Evolutionary conservation across 2,797 vertebrate species (phyloP), one percentile per base, ranked within the genome.

Genomic region (Galagoides demidoff): DNA sequence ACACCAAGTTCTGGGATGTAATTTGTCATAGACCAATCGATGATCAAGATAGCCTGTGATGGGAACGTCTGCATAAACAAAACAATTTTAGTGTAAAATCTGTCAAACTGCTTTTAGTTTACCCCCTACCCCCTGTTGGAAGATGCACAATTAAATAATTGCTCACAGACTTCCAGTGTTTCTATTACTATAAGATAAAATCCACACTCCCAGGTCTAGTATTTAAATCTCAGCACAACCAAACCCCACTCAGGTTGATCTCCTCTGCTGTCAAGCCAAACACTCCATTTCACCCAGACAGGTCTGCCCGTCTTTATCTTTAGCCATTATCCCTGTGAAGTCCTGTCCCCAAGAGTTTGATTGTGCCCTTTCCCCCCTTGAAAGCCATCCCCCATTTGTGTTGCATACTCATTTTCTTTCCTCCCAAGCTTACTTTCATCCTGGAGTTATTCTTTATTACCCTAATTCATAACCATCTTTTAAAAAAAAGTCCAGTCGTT

Each of bases 131-230:
- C 37, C 2, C n/a, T 83, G 3, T n/a, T n/a, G 31, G 57, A 57
- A 94, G 63, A 95, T 37, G 14, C 88, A 95, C 85, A 91, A 20
- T 34, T 84, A 71, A 85, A 49, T 79, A 92, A 78, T 16, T 85
- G 13, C n/a, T 83, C 25, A 70, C 11, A 45, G 66, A 57, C 5
- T 55, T 88, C 1, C 31, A 79, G 8, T 76, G 39, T 76, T 92
- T 83, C 64, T 77, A 20, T 87, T 59, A 45, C 27, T 52, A 34
- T 0, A 83, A 68, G 34, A 45, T 34, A 73, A 85, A 81, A 78
- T 34, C 16, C 57, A 34, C 13, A 93, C 31, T 92, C 45, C 9
- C 19, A 52, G 11, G 14, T 31, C 64, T 85, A 61, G 66, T 22
- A 61, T 13, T 81, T 37, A 95, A 90, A 93, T 59, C 20, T 19